Conservation (phyloP, 2,797 vertebrate genomes). For the Heterohyrax brucei region DNA sequence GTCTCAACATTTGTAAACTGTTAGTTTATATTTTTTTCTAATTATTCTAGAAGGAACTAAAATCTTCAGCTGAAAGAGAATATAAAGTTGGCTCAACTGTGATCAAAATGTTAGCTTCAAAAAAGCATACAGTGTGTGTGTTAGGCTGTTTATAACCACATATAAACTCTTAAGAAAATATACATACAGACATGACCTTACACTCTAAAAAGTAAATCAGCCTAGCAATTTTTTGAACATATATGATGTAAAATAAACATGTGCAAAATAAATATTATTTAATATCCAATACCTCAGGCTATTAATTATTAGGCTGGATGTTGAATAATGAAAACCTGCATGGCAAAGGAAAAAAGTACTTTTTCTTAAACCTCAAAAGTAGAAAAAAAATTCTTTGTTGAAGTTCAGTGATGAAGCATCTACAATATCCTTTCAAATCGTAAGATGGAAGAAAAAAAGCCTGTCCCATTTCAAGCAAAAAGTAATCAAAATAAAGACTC, state of each 20-base stretch:
- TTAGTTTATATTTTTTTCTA: slow-evolving; percentile 43
- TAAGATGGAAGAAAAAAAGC: slow-evolving; percentile 82
- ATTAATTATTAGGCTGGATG: slow-evolving; percentile 86
- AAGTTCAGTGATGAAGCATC: slow-evolving; percentile 87
- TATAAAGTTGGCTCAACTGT: slow-evolving; percentile 85
- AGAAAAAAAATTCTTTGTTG: slow-evolving; percentile 82
- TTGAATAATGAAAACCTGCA: slow-evolving; percentile 82
- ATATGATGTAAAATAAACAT: slow-evolving; percentile 70
- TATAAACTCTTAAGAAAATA: slow-evolving; percentile 86
- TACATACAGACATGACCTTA: slow-evolving; percentile 84
- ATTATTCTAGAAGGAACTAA: slow-evolving; percentile 83
- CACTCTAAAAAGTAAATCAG: slow-evolving; percentile 87
- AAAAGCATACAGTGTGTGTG: slow-evolving; percentile 80
- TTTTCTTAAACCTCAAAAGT: slow-evolving; percentile 88
- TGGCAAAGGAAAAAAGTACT: slow-evolving; percentile 74
- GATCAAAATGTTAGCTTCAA: slow-evolving; percentile 85
- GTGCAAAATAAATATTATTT: slow-evolving; percentile 84
- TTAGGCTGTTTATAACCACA: slow-evolving; percentile 83
- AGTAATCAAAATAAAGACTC: slow-evolving; percentile 84
- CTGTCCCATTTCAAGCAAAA: slow-evolving; percentile 84
- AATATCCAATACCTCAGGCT: slow-evolving; percentile 80
- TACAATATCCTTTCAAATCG: slow-evolving; percentile 88
- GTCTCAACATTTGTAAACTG: slow-evolving; percentile 85
- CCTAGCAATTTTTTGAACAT: slow-evolving; percentile 62
- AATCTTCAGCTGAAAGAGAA: slow-evolving; percentile 84